Base-by-base conservation (phyloP, 2,113 vertebrate genomes). In the Pao palembangensis region DNA sequence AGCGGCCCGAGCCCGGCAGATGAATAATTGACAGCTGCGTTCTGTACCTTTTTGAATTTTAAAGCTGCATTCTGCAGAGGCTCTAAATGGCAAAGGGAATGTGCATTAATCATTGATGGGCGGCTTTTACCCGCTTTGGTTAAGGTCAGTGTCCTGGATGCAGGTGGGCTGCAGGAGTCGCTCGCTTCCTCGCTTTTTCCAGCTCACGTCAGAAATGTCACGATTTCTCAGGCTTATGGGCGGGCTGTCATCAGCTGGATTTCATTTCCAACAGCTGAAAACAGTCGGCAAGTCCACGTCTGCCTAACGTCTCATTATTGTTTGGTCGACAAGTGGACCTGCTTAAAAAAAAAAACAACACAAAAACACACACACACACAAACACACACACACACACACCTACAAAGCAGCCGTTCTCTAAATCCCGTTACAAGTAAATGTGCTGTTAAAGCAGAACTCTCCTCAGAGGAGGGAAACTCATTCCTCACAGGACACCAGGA, bases 21-120 rank as follows among this genome's bases (percentile, higher is more conserved):
- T 92, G 79, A 91, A 92, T 91, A 88, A 90, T 90, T 90, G 76
- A 91, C 64, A 51, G 60, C 59, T 60, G 76, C 85, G 73, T 88
- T 88, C 87, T 91, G 84, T 88, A 87, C 87, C 89, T 87, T 81
- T 69, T 84, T 86, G 90, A 87, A 90, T 90, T 88, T 90, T 86
- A 88, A 88, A 88, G 79, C 77, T 78, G 75, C 79, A 79, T 81
- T 87, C 86, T 85, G 86, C 79, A 73, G 87, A 84, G 88, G 80
- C 79, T 86, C 83, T 91, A 90, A 91, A 90, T 91, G 82, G 83
- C 71, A 52, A 67, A 70, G 81, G 78, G 78, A 61, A 76, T 64
- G 38, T 42, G 16, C 15, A 75, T 88, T 88, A 91, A 91, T 90
- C 83, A 90, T 92, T 92, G 79, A 91, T 91, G 76, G 56, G 71